phyloP scores from a whole-genome alignment of 1,140 invertebrate species.

The Calliopsis andreniformis region DNA sequence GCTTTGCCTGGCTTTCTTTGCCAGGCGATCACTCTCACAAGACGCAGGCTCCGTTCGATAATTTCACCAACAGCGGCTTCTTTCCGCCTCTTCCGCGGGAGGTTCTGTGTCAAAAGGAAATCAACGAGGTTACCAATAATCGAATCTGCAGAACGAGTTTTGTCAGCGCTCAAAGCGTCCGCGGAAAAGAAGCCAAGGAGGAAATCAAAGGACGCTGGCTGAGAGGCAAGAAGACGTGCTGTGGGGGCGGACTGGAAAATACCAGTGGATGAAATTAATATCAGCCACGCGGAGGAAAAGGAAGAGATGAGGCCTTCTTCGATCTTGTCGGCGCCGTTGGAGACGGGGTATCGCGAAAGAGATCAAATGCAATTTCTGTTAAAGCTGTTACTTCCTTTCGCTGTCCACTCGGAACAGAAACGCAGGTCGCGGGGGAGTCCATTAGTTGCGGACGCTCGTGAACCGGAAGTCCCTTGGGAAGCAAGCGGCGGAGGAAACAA shows the following conservation, averaged over 20 bases:
- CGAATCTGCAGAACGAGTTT: constrained; percentile 31
- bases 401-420: constrained; percentile 57
- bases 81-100: not conserved
- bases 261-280: constrained; percentile 60
- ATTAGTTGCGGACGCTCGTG: constrained; percentile 63
- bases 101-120: constrained; percentile 19
- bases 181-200: not conserved
- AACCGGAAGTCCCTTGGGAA: constrained; percentile 68
- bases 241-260: constrained; percentile 14
- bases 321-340: constrained; percentile 12
- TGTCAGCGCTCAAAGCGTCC: not conserved
- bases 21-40: too few relatives aligned
- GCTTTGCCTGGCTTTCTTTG: too few relatives aligned
- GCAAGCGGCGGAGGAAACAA: constrained; percentile 48
- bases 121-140: constrained; percentile 25
- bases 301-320: not conserved
- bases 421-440: constrained; percentile 61
- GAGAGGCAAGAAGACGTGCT: not conserved
- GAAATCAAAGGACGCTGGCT: constrained; percentile 27
- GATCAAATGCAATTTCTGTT: constrained; percentile 72
- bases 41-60: not conserved
- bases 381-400: constrained; percentile 66
- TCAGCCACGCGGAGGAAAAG: constrained; percentile 33
- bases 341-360: constrained; percentile 24
- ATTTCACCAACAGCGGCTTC: not conserved